Percentiles rank a stretch among this genome's conserved stretches.
Conservation (phyloP, 1,140 invertebrate genomes). For the Leptinotarsa lineolata region DNA sequence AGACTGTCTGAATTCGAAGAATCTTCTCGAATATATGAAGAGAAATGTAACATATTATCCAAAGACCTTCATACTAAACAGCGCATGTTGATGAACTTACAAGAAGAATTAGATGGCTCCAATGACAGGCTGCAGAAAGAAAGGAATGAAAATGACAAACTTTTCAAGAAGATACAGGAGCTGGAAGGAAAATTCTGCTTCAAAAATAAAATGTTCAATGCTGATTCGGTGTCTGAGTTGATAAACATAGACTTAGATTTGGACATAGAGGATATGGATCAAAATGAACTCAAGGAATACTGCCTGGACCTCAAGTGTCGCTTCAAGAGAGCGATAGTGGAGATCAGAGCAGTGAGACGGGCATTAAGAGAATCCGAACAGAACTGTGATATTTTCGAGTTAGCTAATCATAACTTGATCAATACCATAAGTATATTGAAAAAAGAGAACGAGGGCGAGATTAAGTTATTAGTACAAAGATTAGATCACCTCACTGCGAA, state of each 20-base stretch:
- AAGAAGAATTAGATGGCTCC: slow-evolving; percentile 63
- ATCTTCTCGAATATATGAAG: slow-evolving; percentile 58
- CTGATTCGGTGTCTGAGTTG: slow-evolving; percentile 79
- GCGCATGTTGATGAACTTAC: slow-evolving; percentile 61
- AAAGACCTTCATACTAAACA: slow-evolving; percentile 67
- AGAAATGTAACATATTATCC: slow-evolving; percentile 66
- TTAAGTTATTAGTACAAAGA: slow-evolving; percentile 78
- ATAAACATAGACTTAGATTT: slow-evolving; percentile 78
- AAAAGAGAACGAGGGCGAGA: slow-evolving; percentile 73
- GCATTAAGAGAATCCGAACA: slow-evolving; percentile 80
- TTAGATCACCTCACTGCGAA: slow-evolving; percentile 84
- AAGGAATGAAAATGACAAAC: slow-evolving; percentile 77
- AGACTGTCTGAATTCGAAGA: slow-evolving; percentile 56
- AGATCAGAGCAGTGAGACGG: slow-evolving; percentile 80
- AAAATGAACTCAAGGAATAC: slow-evolving; percentile 78
- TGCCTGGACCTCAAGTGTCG: slow-evolving; percentile 74
- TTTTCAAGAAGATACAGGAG: slow-evolving; percentile 72
- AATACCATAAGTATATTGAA: slow-evolving; percentile 72
- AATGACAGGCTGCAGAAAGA: slow-evolving; percentile 64
- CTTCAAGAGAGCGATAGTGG: slow-evolving; percentile 80
- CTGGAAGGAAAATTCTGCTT: slow-evolving; percentile 62
- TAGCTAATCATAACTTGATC: slow-evolving; percentile 72
- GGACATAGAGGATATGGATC: slow-evolving; percentile 73
- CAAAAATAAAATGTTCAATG: slow-evolving; percentile 64
- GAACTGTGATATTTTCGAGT: slow-evolving; percentile 77